Evolutionary conservation across 2,888 invertebrate species (phyloP).

Genomic region (Leptura quadrifasciata): DNA sequence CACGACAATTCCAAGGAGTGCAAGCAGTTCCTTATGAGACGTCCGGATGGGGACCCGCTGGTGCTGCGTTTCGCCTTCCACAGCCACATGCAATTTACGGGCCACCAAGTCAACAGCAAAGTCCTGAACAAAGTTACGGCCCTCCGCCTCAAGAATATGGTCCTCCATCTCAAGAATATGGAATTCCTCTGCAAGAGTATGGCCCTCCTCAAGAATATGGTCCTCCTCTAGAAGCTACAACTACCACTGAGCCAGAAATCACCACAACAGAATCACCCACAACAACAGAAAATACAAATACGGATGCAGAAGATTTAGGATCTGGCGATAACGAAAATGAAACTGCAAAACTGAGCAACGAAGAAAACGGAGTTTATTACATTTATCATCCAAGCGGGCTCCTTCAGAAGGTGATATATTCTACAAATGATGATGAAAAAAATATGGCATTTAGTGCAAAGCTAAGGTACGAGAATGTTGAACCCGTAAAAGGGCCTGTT

Average conservation of each 20-base stretch:
- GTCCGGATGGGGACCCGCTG: conserved; percentile 40
- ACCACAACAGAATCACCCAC: conserved; percentile 57
- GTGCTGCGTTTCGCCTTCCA: conserved; percentile 16
- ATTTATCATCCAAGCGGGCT: conserved; percentile 79
- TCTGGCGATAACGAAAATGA: conserved; percentile 38
- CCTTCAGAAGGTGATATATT: conserved; percentile 80
- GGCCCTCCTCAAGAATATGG: conserved; percentile 19
- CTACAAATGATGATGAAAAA: conserved; percentile 74
- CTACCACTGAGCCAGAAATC: conserved; percentile 64
- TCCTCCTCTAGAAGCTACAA: conserved; percentile 38
- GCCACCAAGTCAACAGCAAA: conserved; percentile 43
- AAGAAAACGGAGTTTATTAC: conserved; percentile 78
- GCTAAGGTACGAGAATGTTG: conserved; percentile 79
- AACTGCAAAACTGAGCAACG: conserved; percentile 55
- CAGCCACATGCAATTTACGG: conserved; percentile 22
- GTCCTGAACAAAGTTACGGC: conserved; percentile 55
- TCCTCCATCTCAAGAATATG: conserved; percentile 33
- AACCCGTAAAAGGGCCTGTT: conserved; percentile 79
- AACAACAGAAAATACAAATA: conserved; percentile 50
- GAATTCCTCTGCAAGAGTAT: conserved; percentile 22
- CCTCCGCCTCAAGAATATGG: conserved; percentile 28
- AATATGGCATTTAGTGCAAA: conserved; percentile 81
- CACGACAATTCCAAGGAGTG: conserved; percentile 20
- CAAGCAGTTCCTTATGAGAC: conserved; percentile 48
- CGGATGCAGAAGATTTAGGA: conserved; percentile 45